phyloP scores from a whole-genome alignment of 1,140 invertebrate genomes.

The Frieseomelitta varia region DNA sequence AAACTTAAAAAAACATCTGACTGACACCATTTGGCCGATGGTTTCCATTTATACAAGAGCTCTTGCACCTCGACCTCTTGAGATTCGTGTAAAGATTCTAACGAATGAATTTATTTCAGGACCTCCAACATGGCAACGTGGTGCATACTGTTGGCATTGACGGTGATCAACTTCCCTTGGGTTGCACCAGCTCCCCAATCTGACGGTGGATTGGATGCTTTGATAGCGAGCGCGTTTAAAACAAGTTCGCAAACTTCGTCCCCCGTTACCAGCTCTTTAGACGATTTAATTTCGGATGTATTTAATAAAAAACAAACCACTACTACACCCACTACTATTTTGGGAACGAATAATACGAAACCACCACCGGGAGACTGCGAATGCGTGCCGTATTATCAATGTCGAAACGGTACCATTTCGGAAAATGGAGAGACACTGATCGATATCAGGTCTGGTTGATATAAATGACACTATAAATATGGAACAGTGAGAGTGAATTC shows the following conservation, averaged over 20 bases:
- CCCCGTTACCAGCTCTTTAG: background rate
- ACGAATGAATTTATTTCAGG: background rate
- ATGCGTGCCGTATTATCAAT: conserved; percentile 88
- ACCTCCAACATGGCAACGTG: conserved; percentile 18
- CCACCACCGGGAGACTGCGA: conserved; percentile 72
- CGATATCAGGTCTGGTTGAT: conserved; percentile 85
- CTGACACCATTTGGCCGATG: background rate
- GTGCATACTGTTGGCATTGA: conserved; percentile 16
- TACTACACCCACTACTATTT: background rate
- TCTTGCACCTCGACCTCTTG: background rate
- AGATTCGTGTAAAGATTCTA: background rate
- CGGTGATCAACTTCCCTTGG: conserved; percentile 10
- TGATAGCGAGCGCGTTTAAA: conserved; percentile 1
- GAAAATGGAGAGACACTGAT: conserved; percentile 89
- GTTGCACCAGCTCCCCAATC: background rate
- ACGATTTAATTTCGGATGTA: conserved; percentile 60
- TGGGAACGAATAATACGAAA: conserved; percentile 56
- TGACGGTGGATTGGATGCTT: background rate
- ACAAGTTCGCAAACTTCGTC: background rate
- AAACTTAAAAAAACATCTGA: background rate
- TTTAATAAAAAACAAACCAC: conserved; percentile 32
- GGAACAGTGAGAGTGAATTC: conserved; percentile 51
- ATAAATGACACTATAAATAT: background rate
- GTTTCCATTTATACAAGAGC: background rate
- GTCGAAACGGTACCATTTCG: conserved; percentile 85